Conservation (phyloP, 2,113 vertebrate genomes). For the Chrysochloris asiatica region DNA sequence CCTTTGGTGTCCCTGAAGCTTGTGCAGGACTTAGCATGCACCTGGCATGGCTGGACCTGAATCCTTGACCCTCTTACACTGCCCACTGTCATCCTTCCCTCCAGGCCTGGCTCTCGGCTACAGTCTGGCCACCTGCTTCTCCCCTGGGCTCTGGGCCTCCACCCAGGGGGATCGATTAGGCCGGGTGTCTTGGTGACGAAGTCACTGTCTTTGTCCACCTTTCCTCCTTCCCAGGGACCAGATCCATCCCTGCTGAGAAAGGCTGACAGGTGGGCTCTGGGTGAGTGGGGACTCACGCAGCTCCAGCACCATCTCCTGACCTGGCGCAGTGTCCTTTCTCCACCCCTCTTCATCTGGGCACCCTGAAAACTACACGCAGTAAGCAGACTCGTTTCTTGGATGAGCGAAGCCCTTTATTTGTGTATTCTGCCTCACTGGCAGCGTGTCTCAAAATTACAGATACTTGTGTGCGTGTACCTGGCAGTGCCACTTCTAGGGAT, state of each 20-base stretch:
- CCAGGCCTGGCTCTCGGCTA: not conserved
- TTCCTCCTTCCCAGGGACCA: not conserved
- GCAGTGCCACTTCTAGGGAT: not conserved
- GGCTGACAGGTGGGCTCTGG: not conserved
- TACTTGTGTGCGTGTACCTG: not conserved
- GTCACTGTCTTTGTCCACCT: not conserved
- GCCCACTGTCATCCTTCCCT: not conserved
- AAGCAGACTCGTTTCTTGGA: not conserved
- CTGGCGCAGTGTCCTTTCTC: not conserved
- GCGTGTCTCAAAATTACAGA: not conserved
- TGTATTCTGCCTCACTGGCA: not conserved
- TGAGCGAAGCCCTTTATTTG: not conserved
- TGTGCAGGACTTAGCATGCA: not conserved
- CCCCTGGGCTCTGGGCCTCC: not conserved
- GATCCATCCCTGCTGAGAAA: not conserved
- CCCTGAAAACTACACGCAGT: not conserved
- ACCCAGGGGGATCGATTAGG: not conserved
- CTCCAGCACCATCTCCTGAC: not conserved
- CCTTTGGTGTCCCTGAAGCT: not conserved
- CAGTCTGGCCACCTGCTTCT: too few relatives aligned
- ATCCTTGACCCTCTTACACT: not conserved
- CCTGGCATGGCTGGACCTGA: not conserved
- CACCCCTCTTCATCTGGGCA: not conserved
- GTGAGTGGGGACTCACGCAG: not conserved
- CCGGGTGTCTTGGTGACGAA: not conserved